Evolutionary conservation across 2,888 invertebrate genomes (phyloP).

Genomic region (Toxonevra muliebris): DNA sequence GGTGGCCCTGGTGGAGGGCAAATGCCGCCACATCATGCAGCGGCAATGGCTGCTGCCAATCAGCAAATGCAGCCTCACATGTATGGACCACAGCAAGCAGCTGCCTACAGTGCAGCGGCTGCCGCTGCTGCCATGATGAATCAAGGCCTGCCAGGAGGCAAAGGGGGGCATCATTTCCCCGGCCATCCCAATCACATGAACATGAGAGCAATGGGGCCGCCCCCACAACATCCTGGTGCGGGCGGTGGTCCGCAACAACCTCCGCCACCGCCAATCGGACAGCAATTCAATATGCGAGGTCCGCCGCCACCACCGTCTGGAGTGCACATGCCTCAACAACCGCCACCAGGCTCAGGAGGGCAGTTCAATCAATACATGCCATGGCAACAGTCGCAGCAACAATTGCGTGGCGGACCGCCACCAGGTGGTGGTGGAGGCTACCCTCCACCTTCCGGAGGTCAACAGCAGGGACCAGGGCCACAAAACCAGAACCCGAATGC

Average conservation of each 20-base stretch:
- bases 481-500: constrained; percentile 62
- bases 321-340: constrained; percentile 54
- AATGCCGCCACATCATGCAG: constrained; percentile 55
- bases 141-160: constrained; percentile 44
- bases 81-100: constrained; percentile 51
- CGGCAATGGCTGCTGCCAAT: constrained; percentile 51
- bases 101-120: constrained; percentile 44
- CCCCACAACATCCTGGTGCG: constrained; percentile 48
- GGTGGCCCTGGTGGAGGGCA: constrained; percentile 38
- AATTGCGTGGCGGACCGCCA: constrained; percentile 49
- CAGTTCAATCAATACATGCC: constrained; percentile 61
- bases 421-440: constrained; percentile 41
- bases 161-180: constrained; percentile 46
- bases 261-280: constrained; percentile 48
- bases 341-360: constrained; percentile 46
- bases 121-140: constrained; percentile 57
- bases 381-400: constrained; percentile 60
- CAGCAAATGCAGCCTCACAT: constrained; percentile 54
- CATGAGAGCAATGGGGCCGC: constrained; percentile 49
- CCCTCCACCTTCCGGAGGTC: constrained; percentile 32
- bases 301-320: constrained; percentile 49
- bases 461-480: constrained; percentile 48
- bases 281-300: constrained; percentile 45
- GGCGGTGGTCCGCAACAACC: constrained; percentile 44
- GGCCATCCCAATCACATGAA: constrained; percentile 52